Conservation (phyloP, 2,797 vertebrate genomes). For the Coregonus sp. region DNA sequence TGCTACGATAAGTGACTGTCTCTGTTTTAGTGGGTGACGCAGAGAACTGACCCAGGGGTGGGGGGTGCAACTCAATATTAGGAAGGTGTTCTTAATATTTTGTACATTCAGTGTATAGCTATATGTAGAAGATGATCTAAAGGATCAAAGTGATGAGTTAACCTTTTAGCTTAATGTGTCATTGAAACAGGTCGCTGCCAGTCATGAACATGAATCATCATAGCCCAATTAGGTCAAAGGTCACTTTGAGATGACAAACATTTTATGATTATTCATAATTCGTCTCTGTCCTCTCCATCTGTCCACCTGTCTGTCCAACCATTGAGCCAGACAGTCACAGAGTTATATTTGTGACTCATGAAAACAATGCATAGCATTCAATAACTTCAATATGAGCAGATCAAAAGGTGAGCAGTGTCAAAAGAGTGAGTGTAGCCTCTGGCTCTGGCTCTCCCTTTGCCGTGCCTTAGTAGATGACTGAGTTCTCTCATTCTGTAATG, state of each 20-base stretch:
- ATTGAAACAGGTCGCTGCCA: neutral
- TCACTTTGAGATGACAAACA: neutral
- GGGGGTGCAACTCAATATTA: too few species aligned
- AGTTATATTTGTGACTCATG: neutral
- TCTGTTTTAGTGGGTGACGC: neutral
- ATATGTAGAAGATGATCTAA: neutral
- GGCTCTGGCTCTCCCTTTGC: neutral
- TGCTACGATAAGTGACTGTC: neutral
- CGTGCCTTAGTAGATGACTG: constrained; percentile 9
- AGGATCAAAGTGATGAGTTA: neutral
- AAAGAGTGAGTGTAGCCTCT: neutral
- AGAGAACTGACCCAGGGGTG: neutral
- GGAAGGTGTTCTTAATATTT: too few species aligned
- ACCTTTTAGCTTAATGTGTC: neutral
- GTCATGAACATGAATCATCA: too few species aligned
- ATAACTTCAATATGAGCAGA: neutral
- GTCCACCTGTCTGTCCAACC: too few species aligned
- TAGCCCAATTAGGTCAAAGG: neutral
- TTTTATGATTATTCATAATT: neutral
- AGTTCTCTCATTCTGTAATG: constrained; percentile 46
- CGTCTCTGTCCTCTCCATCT: neutral
- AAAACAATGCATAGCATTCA: neutral
- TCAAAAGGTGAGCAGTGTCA: neutral
- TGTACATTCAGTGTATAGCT: too few species aligned
- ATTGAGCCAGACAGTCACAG: too few species aligned